Base-by-base conservation (phyloP, 2,113 vertebrate species). In the Verasper variegatus region DNA sequence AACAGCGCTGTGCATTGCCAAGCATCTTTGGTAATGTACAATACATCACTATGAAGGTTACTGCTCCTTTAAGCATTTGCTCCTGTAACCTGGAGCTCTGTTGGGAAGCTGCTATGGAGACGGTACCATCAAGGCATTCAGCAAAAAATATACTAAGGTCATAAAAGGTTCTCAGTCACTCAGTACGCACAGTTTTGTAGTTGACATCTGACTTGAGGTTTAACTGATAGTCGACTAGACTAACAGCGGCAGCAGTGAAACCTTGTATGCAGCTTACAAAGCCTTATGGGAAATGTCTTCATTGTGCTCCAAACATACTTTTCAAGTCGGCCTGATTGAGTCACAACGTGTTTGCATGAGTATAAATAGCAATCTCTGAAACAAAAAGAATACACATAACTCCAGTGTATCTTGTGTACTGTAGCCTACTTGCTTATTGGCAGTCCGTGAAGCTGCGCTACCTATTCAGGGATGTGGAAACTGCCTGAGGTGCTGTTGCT, bases 271-370 rank as follows among this genome's bases (percentile, higher is more conserved):
- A 18, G 55, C 73, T 80, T 75, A 74, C 66, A 58, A 67, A 65
- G 72, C 78, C 82, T 84, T 55, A 57, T 62, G 79, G 88, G 86
- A 85, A 78, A 82, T 18, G 51, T 81, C 71, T 15, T 45, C 35
- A 40, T 54, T 83, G 65, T 54, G 81, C 40, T 78, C 54, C 47
- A 63, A 91, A 81, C 72, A 84, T 59, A 82, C 83, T 88, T 88
- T 80, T 91, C 83, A 89, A 78, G 76, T 91, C 68, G 75, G 51
- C 81, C 89, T 77, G 74, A 80, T 88, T 93, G 91, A 93, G 88
- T 93, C 91, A 90, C 76, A 76, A 40, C 73, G 68, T 82, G 68
- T 84, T 84, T 87, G 76, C 76, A 62, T 49, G 55, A 57, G 61
- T 89, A 91, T 83, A 88, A 91, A 92, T 89, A 92, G 90, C 80